Evolutionary conservation across 2,797 vertebrate genomes (phyloP), one percentile per base, ranked within the genome.

Genomic region (Pseudotriccus pelzelni): DNA sequence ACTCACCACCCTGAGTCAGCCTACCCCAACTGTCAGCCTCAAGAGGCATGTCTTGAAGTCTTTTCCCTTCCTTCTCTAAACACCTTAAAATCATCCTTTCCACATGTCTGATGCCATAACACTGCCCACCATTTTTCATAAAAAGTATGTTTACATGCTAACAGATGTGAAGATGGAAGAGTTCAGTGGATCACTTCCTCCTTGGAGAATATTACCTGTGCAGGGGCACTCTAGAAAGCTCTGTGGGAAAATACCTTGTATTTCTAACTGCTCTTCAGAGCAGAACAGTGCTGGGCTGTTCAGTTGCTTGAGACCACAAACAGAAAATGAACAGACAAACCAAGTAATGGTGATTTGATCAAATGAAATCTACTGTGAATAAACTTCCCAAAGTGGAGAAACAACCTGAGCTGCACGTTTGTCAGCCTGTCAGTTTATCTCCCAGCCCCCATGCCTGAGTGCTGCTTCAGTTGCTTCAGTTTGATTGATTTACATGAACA

Each of bases 191-290:
- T 60, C 52, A 3, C 24, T 81, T 73, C 8, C 18, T 76, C 12
- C 67, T 84, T 27, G 1, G 36, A 28, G 37, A 59, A 23, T 17
- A 69, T 76, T 32, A 21, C 2, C 24, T 6, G 0, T 14, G 20
- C 0, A 0, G 7, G 22, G 17, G 2, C 11, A 36, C 7, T 41
- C 28, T 72, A 73, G 28, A 28, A 84, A 88, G 25, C 50, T 46
- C n/a, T 84, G 12, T 55, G 39, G 62, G 74, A 37, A 39, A 83
- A 60, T 5, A 44, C 6, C 3, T 37, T 4, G 3, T 21, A 4
- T 13, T 77, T 47, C 47, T n/a, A 22, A 37, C 68, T 43, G 23
- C 14, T 39, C 41, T 46, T 58, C 30, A 63, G 79, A 73, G 36
- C 46, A 30, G 53, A 34, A 36, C 25, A 76, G 55, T 1, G 0